These are phyloP conservation scores for Orthonyx spaldingii DNA, from an alignment of 2,113 vertebrate genomes.

Conservation along the genomic window DNA sequence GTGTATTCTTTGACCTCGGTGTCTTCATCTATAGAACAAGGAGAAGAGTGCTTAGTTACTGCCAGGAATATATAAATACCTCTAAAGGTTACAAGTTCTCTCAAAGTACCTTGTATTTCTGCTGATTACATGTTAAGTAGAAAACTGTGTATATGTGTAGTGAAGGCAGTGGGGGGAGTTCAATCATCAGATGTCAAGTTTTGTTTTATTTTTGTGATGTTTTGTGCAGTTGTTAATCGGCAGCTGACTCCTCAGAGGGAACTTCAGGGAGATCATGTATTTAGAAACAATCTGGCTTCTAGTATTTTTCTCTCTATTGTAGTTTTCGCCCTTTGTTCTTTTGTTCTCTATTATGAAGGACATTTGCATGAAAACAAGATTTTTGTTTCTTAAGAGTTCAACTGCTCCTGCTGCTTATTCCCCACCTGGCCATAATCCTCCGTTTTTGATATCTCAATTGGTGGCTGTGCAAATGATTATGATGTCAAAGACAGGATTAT, in stretches of 20 bases:
- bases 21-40: background rate
- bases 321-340: conserved; percentile 37
- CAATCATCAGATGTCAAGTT: conserved; percentile 21
- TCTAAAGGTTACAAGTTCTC: background rate
- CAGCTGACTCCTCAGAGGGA: background rate
- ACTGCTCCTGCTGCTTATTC: conserved; percentile 56
- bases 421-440: conserved; percentile 54
- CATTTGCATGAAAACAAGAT: conserved; percentile 65
- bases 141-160: background rate
- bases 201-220: conserved; percentile 33
- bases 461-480: conserved; percentile 59
- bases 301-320: background rate
- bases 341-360: conserved; percentile 47
- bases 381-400: conserved; percentile 57
- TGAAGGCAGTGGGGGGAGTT: background rate
- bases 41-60: background rate
- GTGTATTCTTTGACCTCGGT: background rate
- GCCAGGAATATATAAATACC: background rate
- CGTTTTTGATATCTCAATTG: conserved; percentile 58
- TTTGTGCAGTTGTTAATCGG: conserved; percentile 30
- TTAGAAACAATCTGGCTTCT: conserved; percentile 16
- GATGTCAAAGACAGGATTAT: conserved; percentile 63
- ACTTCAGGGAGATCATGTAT: conserved; percentile 11
- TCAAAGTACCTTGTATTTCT: background rate
- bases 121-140: background rate